Evolutionary conservation across 1,140 invertebrate species (phyloP), one percentile per base, ranked within the genome.

Genomic region (Scaptomyza hsui): DNA sequence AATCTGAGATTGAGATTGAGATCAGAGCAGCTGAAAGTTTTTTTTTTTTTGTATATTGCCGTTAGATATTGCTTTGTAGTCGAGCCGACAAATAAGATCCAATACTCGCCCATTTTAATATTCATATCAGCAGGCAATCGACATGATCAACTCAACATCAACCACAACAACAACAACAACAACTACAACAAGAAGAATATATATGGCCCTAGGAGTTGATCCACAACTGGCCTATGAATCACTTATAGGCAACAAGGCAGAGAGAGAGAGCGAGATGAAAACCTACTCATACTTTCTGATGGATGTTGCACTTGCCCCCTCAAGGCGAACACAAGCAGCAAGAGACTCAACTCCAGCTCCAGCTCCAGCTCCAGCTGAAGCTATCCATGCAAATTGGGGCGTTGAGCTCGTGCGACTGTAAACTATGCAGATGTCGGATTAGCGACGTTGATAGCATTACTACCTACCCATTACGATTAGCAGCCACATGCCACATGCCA

Each of bases 61-160:
- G 83, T 86, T 89, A 89, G 83, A 75, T 61, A 68, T 68, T 13
- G 18, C 83, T 85, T 86, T 86, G 81, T 86, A 83, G 74, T 86
- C 39, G 42, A 74, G 83, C 83, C 81, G 81, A 67, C 83, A 65
- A 85, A 88, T 76, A 44, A 78, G 75, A 37, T 60, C 52, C 79
- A 68, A 73, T 75, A 63, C 61, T 68, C 61, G 68, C 72, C 76
- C 72, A 73, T 78, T 73, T 82, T 74, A 60, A 72, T 69, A 69
- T 72, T 80, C 78, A 73, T 80, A 83, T 83, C 81, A 72, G 67
- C 63, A 49, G 51, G 39, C 72, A 69, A 85, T 86, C 80, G 73
- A 86, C 81, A 59, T 76, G 81, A 86, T 83, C 80, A 42, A 12
- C 52, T 42, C 37, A 53, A 32, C 60, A 63, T 29, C 7, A 56